phyloP scores from a whole-genome alignment of 35 echinoderm and acorn worm species.

The Chiridota heheva region DNA sequence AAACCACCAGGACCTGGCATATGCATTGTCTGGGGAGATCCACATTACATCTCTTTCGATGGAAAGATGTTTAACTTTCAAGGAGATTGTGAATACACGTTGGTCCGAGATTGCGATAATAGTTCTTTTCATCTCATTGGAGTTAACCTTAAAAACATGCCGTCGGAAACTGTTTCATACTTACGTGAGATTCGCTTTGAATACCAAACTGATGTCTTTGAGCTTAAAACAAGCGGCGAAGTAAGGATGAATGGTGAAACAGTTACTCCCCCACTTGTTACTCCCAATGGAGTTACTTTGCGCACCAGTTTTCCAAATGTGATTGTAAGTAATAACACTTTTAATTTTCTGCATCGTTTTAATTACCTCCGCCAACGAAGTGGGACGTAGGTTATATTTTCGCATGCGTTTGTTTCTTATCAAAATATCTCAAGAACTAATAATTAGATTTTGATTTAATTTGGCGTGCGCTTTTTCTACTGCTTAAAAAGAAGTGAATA shows the following conservation, averaged over 20 bases:
- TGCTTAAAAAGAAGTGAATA: too few relatives aligned
- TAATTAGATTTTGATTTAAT: too few relatives aligned
- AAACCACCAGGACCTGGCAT: slow-evolving; percentile 52
- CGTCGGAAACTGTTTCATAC: slow-evolving; percentile 45
- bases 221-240: slow-evolving; percentile 22
- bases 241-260: slow-evolving; percentile 51
- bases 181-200: slow-evolving; percentile 41
- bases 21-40: slow-evolving; percentile 71
- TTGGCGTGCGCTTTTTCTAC: too few relatives aligned
- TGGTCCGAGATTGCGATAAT: slow-evolving; percentile 43
- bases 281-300: slow-evolving; percentile 35
- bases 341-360: too few relatives aligned
- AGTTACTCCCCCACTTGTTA: slow-evolving; percentile 47
- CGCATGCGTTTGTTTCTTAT: too few relatives aligned
- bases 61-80: slow-evolving; percentile 57
- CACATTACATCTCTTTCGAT: slow-evolving; percentile 82
- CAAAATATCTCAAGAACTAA: too few relatives aligned
- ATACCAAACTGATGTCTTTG: slow-evolving; percentile 22
- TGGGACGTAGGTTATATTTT: too few relatives aligned
- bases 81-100: slow-evolving; percentile 74
- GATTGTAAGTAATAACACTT: too few relatives aligned
- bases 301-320: background rate
- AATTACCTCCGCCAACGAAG: too few relatives aligned
- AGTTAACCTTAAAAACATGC: slow-evolving; percentile 47
- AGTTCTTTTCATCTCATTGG: slow-evolving; percentile 37